A percentile compares a stretch with the other conserved stretches of the same genome.
phyloP scores from a whole-genome alignment of 2,797 vertebrate species.

The Zenarchopterus dispar region DNA sequence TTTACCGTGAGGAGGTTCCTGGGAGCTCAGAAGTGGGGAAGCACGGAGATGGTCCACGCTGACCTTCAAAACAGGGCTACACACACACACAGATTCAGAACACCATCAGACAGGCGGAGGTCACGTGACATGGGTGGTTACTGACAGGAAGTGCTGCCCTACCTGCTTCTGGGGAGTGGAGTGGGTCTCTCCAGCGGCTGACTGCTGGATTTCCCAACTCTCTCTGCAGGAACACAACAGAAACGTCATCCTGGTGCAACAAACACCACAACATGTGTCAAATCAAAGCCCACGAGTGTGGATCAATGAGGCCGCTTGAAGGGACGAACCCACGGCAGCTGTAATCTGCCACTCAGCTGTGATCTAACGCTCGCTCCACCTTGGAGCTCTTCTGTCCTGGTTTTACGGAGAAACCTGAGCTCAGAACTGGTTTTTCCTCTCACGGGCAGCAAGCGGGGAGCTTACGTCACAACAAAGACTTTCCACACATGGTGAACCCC shows the following conservation, averaged over 20 bases:
- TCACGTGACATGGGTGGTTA: neutral
- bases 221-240: conserved; percentile 44
- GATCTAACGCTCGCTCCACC: too few relatives aligned
- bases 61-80: conserved; percentile 55
- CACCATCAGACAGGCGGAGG: conserved; percentile 14
- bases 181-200: conserved; percentile 47
- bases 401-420: too few relatives aligned
- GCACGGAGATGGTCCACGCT: conserved; percentile 31
- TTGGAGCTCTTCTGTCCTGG: too few relatives aligned
- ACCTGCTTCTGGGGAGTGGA: conserved; percentile 62
- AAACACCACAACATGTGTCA: too few relatives aligned
- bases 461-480: too few relatives aligned
- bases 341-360: too few relatives aligned
- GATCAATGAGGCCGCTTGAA: too few relatives aligned
- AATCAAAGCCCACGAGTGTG: too few relatives aligned
- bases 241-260: neutral
- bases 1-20: conserved; percentile 56
- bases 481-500: too few relatives aligned
- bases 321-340: too few relatives aligned
- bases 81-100: conserved; percentile 10
- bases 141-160: neutral
- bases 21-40: conserved; percentile 17
- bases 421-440: too few relatives aligned
- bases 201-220: conserved; percentile 59
- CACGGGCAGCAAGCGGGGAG: too few relatives aligned